phyloP scores from a whole-genome alignment of 2,113 vertebrate species.

The Zosterops hypoxanthus region DNA sequence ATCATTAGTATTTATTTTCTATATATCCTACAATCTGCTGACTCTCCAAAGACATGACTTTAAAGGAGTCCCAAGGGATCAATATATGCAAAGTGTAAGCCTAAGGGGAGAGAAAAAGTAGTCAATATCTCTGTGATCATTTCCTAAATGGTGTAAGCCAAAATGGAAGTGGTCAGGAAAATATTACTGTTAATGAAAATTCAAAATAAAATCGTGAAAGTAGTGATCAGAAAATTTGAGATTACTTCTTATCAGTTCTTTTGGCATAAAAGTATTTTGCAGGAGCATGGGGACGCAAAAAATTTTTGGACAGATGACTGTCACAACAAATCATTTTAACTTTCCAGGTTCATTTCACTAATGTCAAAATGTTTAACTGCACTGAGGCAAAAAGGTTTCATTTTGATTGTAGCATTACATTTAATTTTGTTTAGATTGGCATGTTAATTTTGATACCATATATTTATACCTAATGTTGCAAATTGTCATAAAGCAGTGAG shows the following conservation, averaged over 20 bases:
- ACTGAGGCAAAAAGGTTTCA: slow-evolving; percentile 33
- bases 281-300: background rate
- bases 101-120: background rate
- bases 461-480: slow-evolving; percentile 43
- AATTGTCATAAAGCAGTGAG: slow-evolving; percentile 2
- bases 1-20: slow-evolving; percentile 7
- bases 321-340: slow-evolving; percentile 45
- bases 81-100: background rate
- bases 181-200: background rate
- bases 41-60: background rate
- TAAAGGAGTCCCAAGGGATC: background rate
- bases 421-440: slow-evolving; percentile 60
- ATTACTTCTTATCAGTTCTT: background rate
- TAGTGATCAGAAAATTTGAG: background rate
- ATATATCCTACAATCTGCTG: background rate
- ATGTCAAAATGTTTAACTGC: slow-evolving; percentile 56
- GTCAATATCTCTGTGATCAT: background rate
- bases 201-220: background rate
- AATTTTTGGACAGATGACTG: background rate
- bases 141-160: background rate
- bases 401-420: slow-evolving; percentile 15
- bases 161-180: background rate
- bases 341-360: slow-evolving; percentile 20
- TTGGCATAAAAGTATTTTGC: background rate
- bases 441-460: slow-evolving; percentile 40